Base-by-base conservation (phyloP, 2,888 invertebrate species). In the Galerucella calmariensis region DNA sequence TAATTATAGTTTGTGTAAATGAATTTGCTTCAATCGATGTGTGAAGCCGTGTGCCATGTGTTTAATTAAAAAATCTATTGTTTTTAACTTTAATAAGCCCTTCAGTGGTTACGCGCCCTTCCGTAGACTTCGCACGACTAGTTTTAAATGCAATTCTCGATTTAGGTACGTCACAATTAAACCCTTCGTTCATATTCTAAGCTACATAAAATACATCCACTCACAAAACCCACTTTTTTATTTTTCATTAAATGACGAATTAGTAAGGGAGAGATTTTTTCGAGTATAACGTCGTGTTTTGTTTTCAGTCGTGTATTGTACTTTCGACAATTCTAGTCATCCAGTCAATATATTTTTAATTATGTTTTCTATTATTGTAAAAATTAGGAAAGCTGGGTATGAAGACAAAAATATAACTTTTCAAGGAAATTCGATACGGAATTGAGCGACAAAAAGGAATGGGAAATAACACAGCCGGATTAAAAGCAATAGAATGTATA, bases 21-120 rank as follows among this genome's bases (percentile, higher is more conserved):
- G 85, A 86, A 86, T 86, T 86, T 85, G 85, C 87, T 72, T 72
- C 66, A 86, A 86, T 86, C 86, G 86, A 87, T 87, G 86, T 87
- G 87, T 87, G 86, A 86, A 86, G 85, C 85, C 85, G 20, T 84
- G 83, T 83, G 84, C 85, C 85, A 83, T 84, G 84, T 86, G 86
- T 87, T 87, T 86, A 87, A 87, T 87, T 87, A 87, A 87, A 87
- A 87, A 87, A 86, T 86, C 86, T 85, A 86, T 87, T 87, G 86
- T 87, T 86, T 86, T 86, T 86, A 85, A 86, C 85, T 86, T 86
- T 87, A 87, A 87, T 87, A 86, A 87, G 86, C 86, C 85, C 85
- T 85, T 84, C 82, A 81, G 77, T 84, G 83, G 82, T 83, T 84
- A 85, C 84, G 84, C 84, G 84, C 84, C 82, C 83, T 78, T 82